These are phyloP conservation scores for Noctua fimbriata DNA, from an alignment of 2,888 invertebrate genomes.

Conservation along the genomic window DNA sequence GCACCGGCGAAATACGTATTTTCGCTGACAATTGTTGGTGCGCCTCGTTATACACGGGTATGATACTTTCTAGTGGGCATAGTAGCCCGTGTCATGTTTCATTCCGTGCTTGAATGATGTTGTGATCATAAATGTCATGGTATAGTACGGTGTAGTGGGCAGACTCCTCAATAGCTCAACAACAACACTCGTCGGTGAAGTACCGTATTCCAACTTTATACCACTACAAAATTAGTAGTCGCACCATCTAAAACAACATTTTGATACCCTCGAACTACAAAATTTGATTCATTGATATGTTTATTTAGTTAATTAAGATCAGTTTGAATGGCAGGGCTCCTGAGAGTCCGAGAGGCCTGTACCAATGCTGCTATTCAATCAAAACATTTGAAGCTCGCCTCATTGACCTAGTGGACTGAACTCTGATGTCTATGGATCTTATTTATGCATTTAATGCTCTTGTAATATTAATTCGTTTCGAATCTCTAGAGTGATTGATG, in stretches of 20 bases:
- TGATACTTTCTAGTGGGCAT: too few relatives aligned
- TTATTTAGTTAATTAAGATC: constrained; percentile 31
- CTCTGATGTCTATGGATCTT: neutral
- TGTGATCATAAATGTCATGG: too few relatives aligned
- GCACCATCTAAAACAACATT: constrained; percentile 2
- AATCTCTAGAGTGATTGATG: constrained; percentile 9
- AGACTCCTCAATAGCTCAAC: neutral
- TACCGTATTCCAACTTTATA: neutral
- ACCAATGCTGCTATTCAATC: constrained; percentile 4
- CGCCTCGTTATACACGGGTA: neutral
- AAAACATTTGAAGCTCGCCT: constrained; percentile 40
- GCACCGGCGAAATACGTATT: neutral
- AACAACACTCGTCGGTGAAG: constrained; percentile 6
- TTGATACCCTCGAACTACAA: neutral
- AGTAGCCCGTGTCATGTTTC: neutral
- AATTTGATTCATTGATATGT: constrained; percentile 9
- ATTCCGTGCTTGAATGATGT: neutral
- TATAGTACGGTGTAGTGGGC: neutral
- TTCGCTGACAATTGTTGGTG: neutral
- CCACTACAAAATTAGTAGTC: constrained; percentile 14
- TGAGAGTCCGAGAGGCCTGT: neutral
- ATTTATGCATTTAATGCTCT: constrained; percentile 15
- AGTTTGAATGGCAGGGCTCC: neutral
- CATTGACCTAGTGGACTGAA: constrained; percentile 24
- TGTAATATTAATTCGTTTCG: neutral